phyloP scores from a whole-genome alignment of 1,140 invertebrate species.

The Acromyrmex charruanus region DNA sequence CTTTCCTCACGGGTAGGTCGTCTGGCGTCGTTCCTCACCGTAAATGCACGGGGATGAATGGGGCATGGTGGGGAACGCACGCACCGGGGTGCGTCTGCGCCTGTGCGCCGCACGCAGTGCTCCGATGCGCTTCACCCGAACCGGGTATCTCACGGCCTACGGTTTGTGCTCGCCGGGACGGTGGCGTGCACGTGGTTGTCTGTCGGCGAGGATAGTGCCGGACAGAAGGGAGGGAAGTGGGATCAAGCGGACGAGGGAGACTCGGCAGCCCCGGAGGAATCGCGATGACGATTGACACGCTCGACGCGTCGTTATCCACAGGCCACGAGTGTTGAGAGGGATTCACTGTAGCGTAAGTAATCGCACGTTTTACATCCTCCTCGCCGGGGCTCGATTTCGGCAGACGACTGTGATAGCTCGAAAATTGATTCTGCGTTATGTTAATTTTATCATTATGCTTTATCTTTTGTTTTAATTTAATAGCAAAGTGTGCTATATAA shows the following conservation, averaged over 20 bases:
- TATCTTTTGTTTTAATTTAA: not conserved
- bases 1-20: constrained; percentile 16
- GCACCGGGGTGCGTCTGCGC: constrained; percentile 66
- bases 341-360: constrained; percentile 37
- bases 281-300: constrained; percentile 25
- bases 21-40: constrained; percentile 67
- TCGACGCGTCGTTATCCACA: constrained; percentile 19
- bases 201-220: constrained; percentile 26
- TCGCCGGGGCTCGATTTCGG: not conserved
- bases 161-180: constrained; percentile 23
- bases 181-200: constrained; percentile 75
- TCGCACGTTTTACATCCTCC: not conserved
- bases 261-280: constrained; percentile 17
- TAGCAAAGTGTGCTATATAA: not conserved
- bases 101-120: constrained; percentile 4
- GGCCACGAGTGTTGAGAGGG: not conserved
- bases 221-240: not conserved
- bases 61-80: constrained; percentile 46
- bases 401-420: not conserved
- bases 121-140: constrained; percentile 11
- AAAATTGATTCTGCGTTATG: not conserved
- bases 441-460: not conserved
- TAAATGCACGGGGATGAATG: constrained; percentile 69
- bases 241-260: not conserved
- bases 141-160: constrained; percentile 1